A percentile compares a stretch with the other conserved stretches of the same genome.
phyloP scores from a whole-genome alignment of 2,797 vertebrate species.

The Lagodon rhomboides region DNA sequence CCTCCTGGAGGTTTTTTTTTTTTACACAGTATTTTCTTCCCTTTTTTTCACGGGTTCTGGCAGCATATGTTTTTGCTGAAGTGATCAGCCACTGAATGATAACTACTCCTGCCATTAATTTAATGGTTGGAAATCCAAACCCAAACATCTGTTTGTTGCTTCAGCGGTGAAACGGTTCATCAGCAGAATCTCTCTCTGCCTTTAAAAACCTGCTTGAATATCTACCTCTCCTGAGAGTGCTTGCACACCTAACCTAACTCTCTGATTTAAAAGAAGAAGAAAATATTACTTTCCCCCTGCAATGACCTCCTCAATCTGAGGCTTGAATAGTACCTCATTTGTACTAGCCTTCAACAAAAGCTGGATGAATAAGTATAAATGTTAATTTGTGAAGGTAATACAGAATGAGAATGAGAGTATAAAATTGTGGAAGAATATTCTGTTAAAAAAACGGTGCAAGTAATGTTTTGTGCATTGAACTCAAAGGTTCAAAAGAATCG shows the following conservation, averaged over 20 bases:
- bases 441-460: background rate
- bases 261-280: background rate
- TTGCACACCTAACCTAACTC: background rate
- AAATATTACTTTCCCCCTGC: background rate
- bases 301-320: background rate
- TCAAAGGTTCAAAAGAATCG: background rate
- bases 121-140: background rate
- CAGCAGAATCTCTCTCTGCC: constrained; percentile 1
- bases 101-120: background rate
- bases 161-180: background rate
- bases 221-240: background rate
- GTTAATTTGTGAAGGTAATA: background rate
- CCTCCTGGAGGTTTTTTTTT: background rate
- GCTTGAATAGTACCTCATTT: background rate
- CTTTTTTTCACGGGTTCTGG: background rate
- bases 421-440: background rate
- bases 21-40: background rate
- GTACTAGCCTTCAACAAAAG: background rate
- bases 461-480: background rate
- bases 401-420: background rate
- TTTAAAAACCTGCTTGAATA: background rate
- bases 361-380: background rate
- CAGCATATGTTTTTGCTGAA: background rate
- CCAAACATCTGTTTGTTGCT: background rate
- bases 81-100: background rate